phyloP scores from a whole-genome alignment of 2,113 vertebrate species.

The Bambusicola thoracicus region DNA sequence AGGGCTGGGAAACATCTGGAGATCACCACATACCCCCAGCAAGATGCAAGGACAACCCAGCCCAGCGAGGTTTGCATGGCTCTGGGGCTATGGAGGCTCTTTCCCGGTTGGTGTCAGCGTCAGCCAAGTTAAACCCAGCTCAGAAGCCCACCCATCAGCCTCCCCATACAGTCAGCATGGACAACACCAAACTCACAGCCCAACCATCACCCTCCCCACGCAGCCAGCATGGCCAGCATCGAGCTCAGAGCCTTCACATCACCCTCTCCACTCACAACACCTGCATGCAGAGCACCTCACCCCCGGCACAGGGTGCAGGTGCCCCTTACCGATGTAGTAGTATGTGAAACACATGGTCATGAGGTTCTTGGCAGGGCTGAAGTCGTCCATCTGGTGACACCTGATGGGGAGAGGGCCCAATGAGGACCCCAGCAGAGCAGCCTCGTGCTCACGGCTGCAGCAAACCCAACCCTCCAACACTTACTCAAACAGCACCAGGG shows the following conservation, averaged over 20 bases:
- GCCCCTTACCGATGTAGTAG: conserved; percentile 88
- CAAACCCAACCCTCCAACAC: conserved; percentile 13
- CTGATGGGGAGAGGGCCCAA: conserved; percentile 58
- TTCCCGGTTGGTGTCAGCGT: rapidly evolving
- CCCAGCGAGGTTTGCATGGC: rapidly evolving
- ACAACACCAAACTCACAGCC: background rate
- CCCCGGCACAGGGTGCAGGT: background rate
- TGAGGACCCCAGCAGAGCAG: background rate
- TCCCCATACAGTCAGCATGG: background rate
- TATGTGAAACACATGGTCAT: conserved; percentile 99
- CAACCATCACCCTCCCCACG: background rate
- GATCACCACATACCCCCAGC: background rate
- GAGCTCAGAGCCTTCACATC: background rate
- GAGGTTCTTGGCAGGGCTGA: conserved; percentile 95
- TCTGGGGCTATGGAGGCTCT: background rate
- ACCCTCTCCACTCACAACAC: background rate
- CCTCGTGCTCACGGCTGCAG: background rate
- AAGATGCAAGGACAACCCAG: background rate
- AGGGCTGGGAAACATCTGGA: rapidly evolving
- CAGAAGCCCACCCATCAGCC: background rate
- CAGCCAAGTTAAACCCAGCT: background rate
- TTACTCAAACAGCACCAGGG: conserved; percentile 97
- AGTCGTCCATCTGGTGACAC: conserved; percentile 97
- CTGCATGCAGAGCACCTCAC: background rate
- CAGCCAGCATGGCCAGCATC: background rate